Evolutionary conservation across 2,113 vertebrate genomes (phyloP), one percentile per base, ranked within the genome.

Genomic region (Archocentrus centrarchus): DNA sequence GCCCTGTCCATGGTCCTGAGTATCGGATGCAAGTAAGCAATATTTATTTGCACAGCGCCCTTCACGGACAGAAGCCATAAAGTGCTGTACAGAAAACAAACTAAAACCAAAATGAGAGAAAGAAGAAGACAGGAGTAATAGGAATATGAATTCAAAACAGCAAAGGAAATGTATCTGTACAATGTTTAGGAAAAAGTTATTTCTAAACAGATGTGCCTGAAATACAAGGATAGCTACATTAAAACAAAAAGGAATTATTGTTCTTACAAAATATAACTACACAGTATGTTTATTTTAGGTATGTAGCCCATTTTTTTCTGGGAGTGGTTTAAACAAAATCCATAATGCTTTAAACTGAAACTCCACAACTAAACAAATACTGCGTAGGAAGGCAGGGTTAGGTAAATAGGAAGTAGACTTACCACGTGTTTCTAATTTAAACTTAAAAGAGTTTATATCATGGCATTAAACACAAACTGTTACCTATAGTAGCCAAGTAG

Each of bases 1-100:
- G 60, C 81, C 44, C 83, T 93, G 85, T 93, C 79, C 90, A 83
- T 93, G 90, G 90, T 90, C 76, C 90, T 89, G 80, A 89, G 53
- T n/a, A 47, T 17, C 5, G 39, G 24, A 53, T 30, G 24, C 44
- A 63, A 63, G 35, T 6, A 63, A 39, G 35, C 20, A 73, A 32
- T 53, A 53, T 50, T 70, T 73, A 73, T 73, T 55, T 73, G 47
- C 11, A 73, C 20, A 55, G 27, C 32, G 2, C 2, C 47, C 47
- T 55, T 32, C 47, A 73, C 44, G 20, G 17, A 73, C 18, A 32
- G 44, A 32, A 18, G 47, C 47, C 68, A 73, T 18, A 73, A 73
- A 55, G 6, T 73, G 11, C 27, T 32, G 13, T 17, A 68, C 64
- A 47, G 14, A 27, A 55, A 73, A 53, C 50, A 53, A 73, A 50